A percentile compares a stretch with the other conserved stretches of the same genome.
Evolutionary conservation across 2,888 invertebrate species (phyloP).

Genomic region (Leptopilina syphax): DNA sequence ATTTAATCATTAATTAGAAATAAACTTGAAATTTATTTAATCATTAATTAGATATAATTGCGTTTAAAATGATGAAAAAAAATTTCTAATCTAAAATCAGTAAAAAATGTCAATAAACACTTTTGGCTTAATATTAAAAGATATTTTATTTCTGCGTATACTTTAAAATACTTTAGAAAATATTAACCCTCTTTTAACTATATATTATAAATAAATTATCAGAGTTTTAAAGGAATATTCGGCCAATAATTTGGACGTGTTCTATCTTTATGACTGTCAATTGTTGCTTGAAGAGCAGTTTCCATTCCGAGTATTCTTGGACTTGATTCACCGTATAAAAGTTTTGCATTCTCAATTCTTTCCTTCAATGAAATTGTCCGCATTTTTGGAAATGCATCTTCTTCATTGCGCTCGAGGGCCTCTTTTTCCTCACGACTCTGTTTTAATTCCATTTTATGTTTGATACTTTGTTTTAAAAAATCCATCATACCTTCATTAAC

Average conservation of each 20-base stretch:
- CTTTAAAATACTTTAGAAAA: too few species aligned
- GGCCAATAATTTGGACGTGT: slow-evolving; percentile 85
- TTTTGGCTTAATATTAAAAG: too few species aligned
- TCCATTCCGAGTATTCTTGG: slow-evolving; percentile 86
- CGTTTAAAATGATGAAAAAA: too few species aligned
- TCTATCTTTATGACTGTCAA: slow-evolving; percentile 81
- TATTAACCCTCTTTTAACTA: too few species aligned
- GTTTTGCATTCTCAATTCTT: slow-evolving; percentile 75
- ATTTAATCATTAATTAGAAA: too few species aligned
- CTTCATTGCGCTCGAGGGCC: slow-evolving; percentile 43
- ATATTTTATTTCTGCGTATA: too few species aligned
- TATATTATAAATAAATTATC: not conserved
- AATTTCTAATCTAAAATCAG: too few species aligned
- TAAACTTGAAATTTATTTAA: too few species aligned
- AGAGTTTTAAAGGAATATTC: slow-evolving; percentile 81
- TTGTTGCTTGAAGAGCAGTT: slow-evolving; percentile 83
- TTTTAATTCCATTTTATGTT: slow-evolving; percentile 77
- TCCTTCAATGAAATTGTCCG: slow-evolving; percentile 69
- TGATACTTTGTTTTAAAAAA: slow-evolving; percentile 81
- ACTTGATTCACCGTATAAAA: slow-evolving; percentile 83
- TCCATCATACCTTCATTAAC: slow-evolving; percentile 82
- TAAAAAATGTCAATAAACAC: too few species aligned
- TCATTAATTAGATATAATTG: too few species aligned
- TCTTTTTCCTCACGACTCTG: slow-evolving; percentile 57
- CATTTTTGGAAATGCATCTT: slow-evolving; percentile 48